These are phyloP conservation scores for Corythaeola cristata DNA, from an alignment of 2,113 vertebrate species.

Conservation along the genomic window DNA sequence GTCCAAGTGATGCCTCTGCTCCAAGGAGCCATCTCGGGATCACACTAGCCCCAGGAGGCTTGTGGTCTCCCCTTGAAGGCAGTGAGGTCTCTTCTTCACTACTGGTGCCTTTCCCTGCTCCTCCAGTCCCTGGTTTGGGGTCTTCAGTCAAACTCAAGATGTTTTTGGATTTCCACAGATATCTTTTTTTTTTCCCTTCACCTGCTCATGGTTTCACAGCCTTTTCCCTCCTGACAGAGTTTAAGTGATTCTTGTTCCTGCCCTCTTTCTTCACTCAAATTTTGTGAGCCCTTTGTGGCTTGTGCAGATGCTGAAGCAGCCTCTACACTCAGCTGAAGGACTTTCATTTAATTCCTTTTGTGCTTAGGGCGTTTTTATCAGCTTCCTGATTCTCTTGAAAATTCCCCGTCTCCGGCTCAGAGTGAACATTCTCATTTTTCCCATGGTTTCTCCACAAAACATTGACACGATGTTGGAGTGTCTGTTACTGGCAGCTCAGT, in stretches of 20 bases:
- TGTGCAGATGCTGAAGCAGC: neutral
- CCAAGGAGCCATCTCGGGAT: neutral
- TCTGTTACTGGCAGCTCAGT: neutral
- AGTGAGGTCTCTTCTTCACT: neutral
- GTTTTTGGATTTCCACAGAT: neutral
- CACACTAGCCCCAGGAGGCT: neutral
- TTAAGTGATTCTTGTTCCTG: neutral
- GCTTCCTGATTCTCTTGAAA: slow-evolving; percentile 19
- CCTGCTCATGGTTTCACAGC: neutral
- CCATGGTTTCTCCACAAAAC: neutral
- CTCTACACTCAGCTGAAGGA: neutral
- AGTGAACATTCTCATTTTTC: neutral
- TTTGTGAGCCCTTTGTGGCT: slow-evolving; percentile 1
- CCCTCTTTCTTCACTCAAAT: neutral
- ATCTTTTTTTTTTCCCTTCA: neutral
- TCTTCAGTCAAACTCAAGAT: neutral
- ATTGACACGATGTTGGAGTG: neutral
- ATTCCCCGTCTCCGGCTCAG: neutral
- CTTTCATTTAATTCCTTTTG: neutral
- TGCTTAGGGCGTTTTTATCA: slow-evolving; percentile 14
- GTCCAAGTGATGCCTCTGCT: neutral
- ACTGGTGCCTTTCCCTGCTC: neutral
- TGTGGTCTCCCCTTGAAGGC: neutral
- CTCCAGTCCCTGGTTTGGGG: neutral
- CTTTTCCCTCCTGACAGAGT: neutral